Conservation (phyloP, 2,113 vertebrate species). For the Pyxicephalus adspersus region DNA sequence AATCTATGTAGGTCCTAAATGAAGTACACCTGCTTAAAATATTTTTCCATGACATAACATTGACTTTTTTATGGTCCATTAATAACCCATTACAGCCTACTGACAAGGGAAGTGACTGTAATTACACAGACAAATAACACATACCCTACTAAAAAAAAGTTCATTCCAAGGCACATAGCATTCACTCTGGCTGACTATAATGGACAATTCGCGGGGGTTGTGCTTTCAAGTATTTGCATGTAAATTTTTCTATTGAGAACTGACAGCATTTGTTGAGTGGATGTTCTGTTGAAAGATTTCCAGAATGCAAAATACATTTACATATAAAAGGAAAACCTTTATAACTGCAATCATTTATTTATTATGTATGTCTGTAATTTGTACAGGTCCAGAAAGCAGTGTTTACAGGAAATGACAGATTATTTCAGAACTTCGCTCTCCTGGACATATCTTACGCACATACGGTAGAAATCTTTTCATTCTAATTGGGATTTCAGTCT, state of each 20-base stretch:
- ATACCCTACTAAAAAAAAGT: conserved; percentile 28
- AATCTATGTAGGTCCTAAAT: conserved; percentile 5
- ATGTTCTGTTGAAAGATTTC: background rate
- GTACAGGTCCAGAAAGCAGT: conserved; percentile 13
- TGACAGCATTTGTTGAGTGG: background rate
- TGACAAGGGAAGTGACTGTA: background rate
- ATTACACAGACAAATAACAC: conserved; percentile 9
- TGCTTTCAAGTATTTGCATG: conserved; percentile 48
- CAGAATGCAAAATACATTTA: conserved; percentile 15
- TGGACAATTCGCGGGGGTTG: conserved; percentile 10
- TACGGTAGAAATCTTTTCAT: background rate
- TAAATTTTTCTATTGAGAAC: conserved; percentile 4
- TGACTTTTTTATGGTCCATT: background rate
- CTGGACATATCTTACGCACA: background rate
- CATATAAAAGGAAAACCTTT: background rate
- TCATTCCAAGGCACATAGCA: conserved; percentile 41
- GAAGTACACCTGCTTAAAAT: background rate
- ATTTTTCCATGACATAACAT: conserved; percentile 8
- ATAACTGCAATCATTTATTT: background rate
- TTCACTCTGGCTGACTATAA: conserved; percentile 6
- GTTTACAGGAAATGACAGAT: background rate
- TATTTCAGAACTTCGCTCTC: background rate
- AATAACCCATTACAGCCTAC: background rate
- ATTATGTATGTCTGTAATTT: background rate
- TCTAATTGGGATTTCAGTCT: background rate